These are phyloP conservation scores for Anguilla obscura DNA, from an alignment of 2,797 vertebrate species.

Conservation along the genomic window DNA sequence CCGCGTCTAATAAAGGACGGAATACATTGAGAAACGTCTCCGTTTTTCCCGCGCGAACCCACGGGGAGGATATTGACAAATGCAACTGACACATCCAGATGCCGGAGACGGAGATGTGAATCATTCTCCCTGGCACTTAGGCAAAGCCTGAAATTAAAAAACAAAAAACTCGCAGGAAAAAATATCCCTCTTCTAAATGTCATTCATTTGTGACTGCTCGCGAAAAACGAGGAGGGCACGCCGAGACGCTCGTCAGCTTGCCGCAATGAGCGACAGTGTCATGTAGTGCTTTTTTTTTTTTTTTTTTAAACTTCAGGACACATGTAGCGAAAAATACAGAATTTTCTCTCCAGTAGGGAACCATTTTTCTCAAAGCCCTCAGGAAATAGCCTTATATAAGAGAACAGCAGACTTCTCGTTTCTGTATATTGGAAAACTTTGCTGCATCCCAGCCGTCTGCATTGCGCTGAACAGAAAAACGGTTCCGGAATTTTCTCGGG, in stretches of 20 bases:
- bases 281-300: neutral
- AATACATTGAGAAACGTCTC: constrained; percentile 2
- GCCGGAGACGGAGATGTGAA: neutral
- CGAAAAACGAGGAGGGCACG: neutral
- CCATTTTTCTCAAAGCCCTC: neutral
- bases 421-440: neutral
- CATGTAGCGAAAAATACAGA: neutral
- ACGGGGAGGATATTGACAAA: constrained; percentile 9
- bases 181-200: constrained; percentile 16
- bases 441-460: neutral
- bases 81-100: constrained; percentile 7
- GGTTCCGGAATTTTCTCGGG: neutral
- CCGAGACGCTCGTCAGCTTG: neutral
- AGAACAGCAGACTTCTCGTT: neutral
- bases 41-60: neutral
- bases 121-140: constrained; percentile 4
- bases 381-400: neutral
- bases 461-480: neutral
- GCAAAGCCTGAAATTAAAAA: constrained; percentile 14
- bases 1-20: neutral
- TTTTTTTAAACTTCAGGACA: neutral
- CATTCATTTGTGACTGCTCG: neutral
- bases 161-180: neutral
- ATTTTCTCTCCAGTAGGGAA: neutral
- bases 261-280: neutral